phyloP scores from a whole-genome alignment of 2,113 vertebrate genomes.

The Oryzias celebensis region DNA sequence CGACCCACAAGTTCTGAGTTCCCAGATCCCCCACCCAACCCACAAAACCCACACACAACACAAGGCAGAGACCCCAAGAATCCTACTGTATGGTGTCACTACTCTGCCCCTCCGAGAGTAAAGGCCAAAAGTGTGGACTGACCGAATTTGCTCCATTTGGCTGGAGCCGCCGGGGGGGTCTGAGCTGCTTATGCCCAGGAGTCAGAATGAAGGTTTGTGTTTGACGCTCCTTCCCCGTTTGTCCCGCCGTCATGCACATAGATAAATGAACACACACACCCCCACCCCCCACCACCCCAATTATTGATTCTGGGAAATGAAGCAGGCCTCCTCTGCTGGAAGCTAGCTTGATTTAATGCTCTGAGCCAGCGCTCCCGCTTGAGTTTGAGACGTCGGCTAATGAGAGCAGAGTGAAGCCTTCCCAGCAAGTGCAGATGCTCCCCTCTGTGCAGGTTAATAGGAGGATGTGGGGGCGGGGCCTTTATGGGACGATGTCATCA shows the following conservation, averaged over 20 bases:
- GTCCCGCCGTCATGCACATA: background rate
- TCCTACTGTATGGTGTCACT: too few species aligned
- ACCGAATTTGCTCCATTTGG: too few species aligned
- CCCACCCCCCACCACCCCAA: conserved; percentile 17
- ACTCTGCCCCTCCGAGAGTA: too few species aligned
- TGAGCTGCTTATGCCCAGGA: conserved; percentile 18
- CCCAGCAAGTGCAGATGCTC: background rate
- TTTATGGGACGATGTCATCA: too few species aligned
- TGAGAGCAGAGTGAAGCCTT: conserved; percentile 7
- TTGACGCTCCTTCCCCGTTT: background rate
- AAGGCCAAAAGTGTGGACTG: too few species aligned
- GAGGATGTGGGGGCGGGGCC: background rate
- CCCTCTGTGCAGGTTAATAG: conserved; percentile 8
- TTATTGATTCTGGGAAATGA: conserved; percentile 37
- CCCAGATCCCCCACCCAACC: too few species aligned
- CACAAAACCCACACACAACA: too few species aligned
- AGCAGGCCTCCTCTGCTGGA: conserved; percentile 1
- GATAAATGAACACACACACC: conserved; percentile 18
- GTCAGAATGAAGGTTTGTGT: conserved; percentile 19
- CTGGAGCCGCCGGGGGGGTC: background rate
- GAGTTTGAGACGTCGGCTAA: background rate
- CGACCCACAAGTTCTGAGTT: too few species aligned
- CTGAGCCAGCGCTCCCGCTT: background rate
- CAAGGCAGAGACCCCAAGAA: too few species aligned
- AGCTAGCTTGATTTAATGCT: conserved; percentile 4